Conservation (phyloP, 2,888 invertebrate species). For the Drosophila robusta region DNA sequence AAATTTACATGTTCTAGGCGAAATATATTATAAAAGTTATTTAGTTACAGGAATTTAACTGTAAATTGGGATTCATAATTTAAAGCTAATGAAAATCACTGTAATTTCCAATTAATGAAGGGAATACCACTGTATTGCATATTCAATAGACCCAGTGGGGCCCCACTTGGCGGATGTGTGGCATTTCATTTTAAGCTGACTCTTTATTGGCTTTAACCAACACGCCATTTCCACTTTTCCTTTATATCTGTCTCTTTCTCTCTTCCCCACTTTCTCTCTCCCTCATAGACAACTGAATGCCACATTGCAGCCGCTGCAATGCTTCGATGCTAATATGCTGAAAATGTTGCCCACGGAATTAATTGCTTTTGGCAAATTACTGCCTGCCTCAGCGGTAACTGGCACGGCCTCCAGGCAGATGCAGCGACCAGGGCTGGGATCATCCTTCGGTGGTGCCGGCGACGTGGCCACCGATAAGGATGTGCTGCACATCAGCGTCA, state of each 20-base stretch:
- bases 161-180: background rate
- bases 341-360: slow-evolving; percentile 84
- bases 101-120: background rate
- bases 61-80: too few species aligned
- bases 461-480: slow-evolving; percentile 62
- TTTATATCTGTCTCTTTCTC: background rate
- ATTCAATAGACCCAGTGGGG: background rate
- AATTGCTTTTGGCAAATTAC: slow-evolving; percentile 85
- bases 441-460: slow-evolving; percentile 21
- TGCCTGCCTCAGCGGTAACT: slow-evolving; percentile 66
- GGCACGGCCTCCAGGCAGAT: slow-evolving; percentile 50
- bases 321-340: slow-evolving; percentile 84
- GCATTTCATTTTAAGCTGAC: slow-evolving; percentile 35
- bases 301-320: slow-evolving; percentile 82
- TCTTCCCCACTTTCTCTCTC: background rate
- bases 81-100: background rate
- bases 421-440: slow-evolving; percentile 45
- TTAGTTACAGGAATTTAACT: too few species aligned
- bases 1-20: too few species aligned
- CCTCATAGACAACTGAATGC: slow-evolving; percentile 84
- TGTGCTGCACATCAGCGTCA: slow-evolving; percentile 83
- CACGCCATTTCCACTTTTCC: background rate
- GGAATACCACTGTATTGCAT: slow-evolving; percentile 1
- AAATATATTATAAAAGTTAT: too few species aligned
- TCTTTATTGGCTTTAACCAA: slow-evolving; percentile 25